These are phyloP conservation scores for Neopipo cinnamomea DNA, from an alignment of 2,113 vertebrate genomes.

Conservation along the genomic window DNA sequence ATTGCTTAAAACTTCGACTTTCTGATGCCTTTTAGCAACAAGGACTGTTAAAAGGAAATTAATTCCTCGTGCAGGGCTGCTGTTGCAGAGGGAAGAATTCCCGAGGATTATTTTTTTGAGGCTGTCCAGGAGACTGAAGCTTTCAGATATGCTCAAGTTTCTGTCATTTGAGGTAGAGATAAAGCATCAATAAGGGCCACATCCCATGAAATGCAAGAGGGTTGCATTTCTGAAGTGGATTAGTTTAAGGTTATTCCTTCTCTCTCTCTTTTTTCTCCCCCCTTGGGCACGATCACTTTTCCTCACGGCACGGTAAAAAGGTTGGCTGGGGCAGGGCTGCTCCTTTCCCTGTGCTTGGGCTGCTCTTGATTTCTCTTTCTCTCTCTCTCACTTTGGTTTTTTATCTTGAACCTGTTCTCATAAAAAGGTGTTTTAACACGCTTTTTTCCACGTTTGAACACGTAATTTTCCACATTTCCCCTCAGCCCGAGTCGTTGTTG, in stretches of 20 bases:
- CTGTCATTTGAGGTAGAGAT: constrained; percentile 6
- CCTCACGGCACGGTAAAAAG: constrained; percentile 11
- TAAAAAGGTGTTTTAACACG: neutral
- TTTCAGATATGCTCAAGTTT: constrained; percentile 27
- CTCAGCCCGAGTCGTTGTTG: neutral
- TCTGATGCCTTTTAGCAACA: neutral
- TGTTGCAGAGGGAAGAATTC: neutral
- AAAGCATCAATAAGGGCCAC: neutral
- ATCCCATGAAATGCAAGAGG: neutral
- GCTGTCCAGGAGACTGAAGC: constrained; percentile 8
- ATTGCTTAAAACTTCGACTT: neutral
- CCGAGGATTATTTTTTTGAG: neutral
- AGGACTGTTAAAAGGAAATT: neutral
- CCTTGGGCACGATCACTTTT: constrained; percentile 5
- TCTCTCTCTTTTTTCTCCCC: neutral
- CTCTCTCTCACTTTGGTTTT: neutral
- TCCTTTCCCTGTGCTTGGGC: neutral
- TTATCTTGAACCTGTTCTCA: neutral
- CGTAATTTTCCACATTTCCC: neutral
- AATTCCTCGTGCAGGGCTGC: constrained; percentile 2
- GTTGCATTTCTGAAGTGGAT: constrained; percentile 9
- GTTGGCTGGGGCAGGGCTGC: neutral
- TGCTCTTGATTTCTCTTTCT: neutral
- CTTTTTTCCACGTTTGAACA: too few species aligned
- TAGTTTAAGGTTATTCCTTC: neutral